Base-by-base conservation (phyloP, 2,888 invertebrate species). In the Hydraecia micacea region DNA sequence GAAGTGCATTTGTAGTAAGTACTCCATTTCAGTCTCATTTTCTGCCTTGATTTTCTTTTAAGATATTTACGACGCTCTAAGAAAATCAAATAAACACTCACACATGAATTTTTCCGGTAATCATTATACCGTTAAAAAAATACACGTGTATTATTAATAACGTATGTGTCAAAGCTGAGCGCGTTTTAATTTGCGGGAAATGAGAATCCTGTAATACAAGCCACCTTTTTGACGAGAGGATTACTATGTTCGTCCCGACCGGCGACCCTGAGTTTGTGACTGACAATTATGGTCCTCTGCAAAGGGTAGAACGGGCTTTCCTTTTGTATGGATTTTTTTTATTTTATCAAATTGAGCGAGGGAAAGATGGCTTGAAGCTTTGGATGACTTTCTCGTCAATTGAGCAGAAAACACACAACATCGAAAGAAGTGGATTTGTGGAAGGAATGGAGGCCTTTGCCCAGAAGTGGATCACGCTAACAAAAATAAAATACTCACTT, bases 141-240 rank as follows among this genome's bases (percentile, higher is more conserved):
- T 49, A 11, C 36, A 18, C n/a, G 9, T 68, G 63, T 62, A 65
- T 86, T 75, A 80, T 86, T 42, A 55, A 86, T 52, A 86, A 74
- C 39, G 69, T 65, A 86, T 75, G 60, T 86, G 68, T 76, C 39
- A 82, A 71, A 69, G 28, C 65, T 52, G 72, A 65, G 71, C 52
- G 63, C 55, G 63, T 86, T 83, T 83, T 86, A 83, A 83, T 86
- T 83, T 76, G 68, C 60, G 83, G 72, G 46, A 82, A 86, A 83
- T 73, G 83, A 83, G 83, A 82, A 75, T 82, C 73, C 25, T 75
- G 83, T 82, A 72, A 75, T 36, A 85, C 81, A 83, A 82, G n/a
- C 62, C 42, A 71, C 76, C 83, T 82, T 72, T 80, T 75, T 82
- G 63, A 86, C 65, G 68, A 75, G 60, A 68, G 58, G 75, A 82